Base-by-base conservation (phyloP, 2,113 vertebrate species). In the Nymphicus hollandicus region DNA sequence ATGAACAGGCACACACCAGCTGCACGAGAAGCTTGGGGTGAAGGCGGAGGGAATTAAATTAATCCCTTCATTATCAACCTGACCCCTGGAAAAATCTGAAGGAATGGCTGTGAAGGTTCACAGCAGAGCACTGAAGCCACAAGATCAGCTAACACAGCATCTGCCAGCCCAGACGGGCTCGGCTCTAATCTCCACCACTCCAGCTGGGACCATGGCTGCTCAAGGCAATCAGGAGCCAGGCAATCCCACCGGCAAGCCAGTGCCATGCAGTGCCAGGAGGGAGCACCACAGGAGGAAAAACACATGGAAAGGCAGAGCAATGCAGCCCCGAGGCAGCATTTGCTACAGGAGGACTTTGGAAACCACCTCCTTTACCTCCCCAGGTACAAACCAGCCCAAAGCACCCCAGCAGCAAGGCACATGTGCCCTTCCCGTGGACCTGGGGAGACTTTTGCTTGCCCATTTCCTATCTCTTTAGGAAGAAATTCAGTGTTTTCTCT, bases 11-110 rank as follows among this genome's bases (percentile, higher is more conserved):
- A 68, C 63, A 47, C 81, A 81, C 33, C 95, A 96, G 95, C 95
- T 97, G 89, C 73, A 17, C 13, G 74, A 73, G 95, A 53, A 81
- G 91, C 37, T 73, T 31, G 88, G 79, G 88, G 89, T 56, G 88
- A 91, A 56, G 93, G 89, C 55, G 1, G 46, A 47, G 63, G 85
- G 93, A 95, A 91, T 81, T 91, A 91, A 91, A 95, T 91, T 95
- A 97, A 98, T 97, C 96, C 95, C 94, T 91, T 97, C 97, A 84
- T 97, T 95, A 96, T 90, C 95, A 97, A 89, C 78, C 89, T 60
- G 97, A 96, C 88, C 97, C 93, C 96, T 78, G 86, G 88, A 89
- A 91, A 94, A 92, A 86, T 83, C 52, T 78, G 96, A 80, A 89
- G 96, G 95, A 93, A 91, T 69, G 93, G 96, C 94, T 90, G 93